Evolutionary conservation across 1,140 invertebrate species (phyloP).

Genomic region (Pissodes strobi): DNA sequence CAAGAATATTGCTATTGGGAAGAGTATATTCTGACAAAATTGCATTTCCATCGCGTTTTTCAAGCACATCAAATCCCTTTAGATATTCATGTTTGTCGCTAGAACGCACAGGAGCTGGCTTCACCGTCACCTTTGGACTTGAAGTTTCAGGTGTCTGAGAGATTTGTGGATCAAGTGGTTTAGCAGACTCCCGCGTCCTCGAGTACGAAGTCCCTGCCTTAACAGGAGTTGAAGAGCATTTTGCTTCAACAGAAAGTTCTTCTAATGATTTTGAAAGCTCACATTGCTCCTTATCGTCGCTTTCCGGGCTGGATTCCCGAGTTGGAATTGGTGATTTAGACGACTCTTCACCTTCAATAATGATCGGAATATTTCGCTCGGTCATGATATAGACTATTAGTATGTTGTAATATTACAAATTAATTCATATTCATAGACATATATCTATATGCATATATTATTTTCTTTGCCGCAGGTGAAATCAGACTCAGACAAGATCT

Average conservation of each 20-base stretch:
- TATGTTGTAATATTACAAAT: too few relatives aligned
- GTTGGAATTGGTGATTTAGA: too few relatives aligned
- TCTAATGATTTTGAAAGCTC: slow-evolving; percentile 31
- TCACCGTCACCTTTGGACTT: slow-evolving; percentile 7
- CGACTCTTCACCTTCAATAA: too few relatives aligned
- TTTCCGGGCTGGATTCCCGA: not conserved
- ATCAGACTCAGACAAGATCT: too few relatives aligned
- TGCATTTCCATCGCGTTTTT: slow-evolving; percentile 20
- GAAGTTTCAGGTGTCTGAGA: slow-evolving; percentile 1
- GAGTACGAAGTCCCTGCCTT: not conserved
- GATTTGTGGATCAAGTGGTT: not conserved
- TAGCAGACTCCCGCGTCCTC: not conserved
- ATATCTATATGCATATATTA: too few relatives aligned
- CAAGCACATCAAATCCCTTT: slow-evolving; percentile 32
- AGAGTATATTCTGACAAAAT: slow-evolving; percentile 47
- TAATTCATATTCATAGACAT: too few relatives aligned
- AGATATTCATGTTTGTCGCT: slow-evolving; percentile 21
- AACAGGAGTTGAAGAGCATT: not conserved
- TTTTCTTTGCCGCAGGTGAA: too few relatives aligned
- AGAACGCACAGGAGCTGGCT: slow-evolving; percentile 7
- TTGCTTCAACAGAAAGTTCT: slow-evolving; percentile 19
- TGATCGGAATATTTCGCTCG: too few relatives aligned
- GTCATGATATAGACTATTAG: too few relatives aligned
- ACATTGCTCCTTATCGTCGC: slow-evolving; percentile 15
- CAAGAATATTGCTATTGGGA: slow-evolving; percentile 63